Evolutionary conservation across 2,888 invertebrate species (phyloP), one percentile per base, ranked within the genome.

Genomic region (Aporophyla lueneburgensis): DNA sequence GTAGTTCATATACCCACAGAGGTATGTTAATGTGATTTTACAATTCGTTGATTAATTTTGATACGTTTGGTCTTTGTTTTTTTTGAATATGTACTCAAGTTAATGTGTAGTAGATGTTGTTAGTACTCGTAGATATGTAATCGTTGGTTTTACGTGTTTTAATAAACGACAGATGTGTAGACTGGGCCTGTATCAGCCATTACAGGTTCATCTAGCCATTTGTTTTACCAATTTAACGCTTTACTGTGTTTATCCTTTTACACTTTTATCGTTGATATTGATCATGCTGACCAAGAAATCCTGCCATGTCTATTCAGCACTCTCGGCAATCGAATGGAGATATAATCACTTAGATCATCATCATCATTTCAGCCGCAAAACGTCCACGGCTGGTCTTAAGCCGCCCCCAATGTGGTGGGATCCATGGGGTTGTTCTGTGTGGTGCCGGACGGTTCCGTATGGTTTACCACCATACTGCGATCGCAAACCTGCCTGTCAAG

Each of bases 1-100:
- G 61, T 90, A 92, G 96, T 96, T 96, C 95, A 94, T 96, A 94
- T 94, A 95, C 95, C 96, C 95, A 95, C 94, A 92, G 81, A 89
- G 80, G 80, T 87, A 76, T 84, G 81, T 81, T 77, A 79, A 86
- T 21, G 61, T 67, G 62, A 76, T 78, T 81, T 79, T 83, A 74
- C 69, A 59, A 84, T 77, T 85, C 83, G 68, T 78, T 84, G 72
- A 70, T 76, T 87, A 85, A 83, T 87, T 81, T 73, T 83, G 82
- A 76, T 84, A 84, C 63, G 81, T 88, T 86, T 87, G 69, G 80
- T 83, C 69, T 74, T 61, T 76, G 74, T 84, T 85, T 77, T 85
- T 77, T 86, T 85, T 75, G 74, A 68, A 72, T 33, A 76, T 77
- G 66, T 86, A 79, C 69, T 78, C 59, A 58, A 86, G 76, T 90